Evolutionary conservation across 1,140 invertebrate genomes (phyloP), one percentile per base, ranked within the genome.

Genomic region (Atta texana): DNA sequence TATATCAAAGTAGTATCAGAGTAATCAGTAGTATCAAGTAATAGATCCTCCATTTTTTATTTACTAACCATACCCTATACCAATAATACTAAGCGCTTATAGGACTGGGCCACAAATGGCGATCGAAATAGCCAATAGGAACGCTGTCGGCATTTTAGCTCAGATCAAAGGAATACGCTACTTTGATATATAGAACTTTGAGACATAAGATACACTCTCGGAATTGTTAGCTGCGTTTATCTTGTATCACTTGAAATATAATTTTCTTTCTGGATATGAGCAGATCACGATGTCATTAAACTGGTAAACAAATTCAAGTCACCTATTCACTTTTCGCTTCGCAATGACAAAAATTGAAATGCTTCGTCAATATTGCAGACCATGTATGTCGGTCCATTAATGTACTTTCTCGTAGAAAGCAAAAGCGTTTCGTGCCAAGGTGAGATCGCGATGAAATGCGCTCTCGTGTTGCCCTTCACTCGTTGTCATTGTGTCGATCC

Each of bases 351-450:
- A 81, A 71, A 59, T 44, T 10, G 18, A 44, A n/a, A 16, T 39
- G 51, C 18, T 28, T 81, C 72, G 31, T 84, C 55, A 28, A 84
- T 74, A 61, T 75, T 49, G n/a, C 69, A 31, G 6, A 49, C 0
- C 66, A 59, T 12, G 28, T 21, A 44, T 49, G 28, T 16, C 12
- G 21, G 16, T 18, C 34, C n/a, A 66, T 75, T 39, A 39, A 75
- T 84, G 18, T 88, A 89, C 91, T 91, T 89, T 88, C 87, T 74
- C 63, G 72, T 89, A 57, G 88, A 91, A 92, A 92, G 91, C 81
- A 92, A 92, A 87, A 90, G 88, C 88, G 39, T 61, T 89, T 75
- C 75, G 78, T 88, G 87, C 85, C 91, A 91, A 92, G 89, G 89
- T 88, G 86, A 90, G 63, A 88, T 86, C 66, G 34, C 28, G 66